These are phyloP conservation scores for Acrobasis consociella DNA, from an alignment of 2,888 invertebrate species.

Conservation along the genomic window DNA sequence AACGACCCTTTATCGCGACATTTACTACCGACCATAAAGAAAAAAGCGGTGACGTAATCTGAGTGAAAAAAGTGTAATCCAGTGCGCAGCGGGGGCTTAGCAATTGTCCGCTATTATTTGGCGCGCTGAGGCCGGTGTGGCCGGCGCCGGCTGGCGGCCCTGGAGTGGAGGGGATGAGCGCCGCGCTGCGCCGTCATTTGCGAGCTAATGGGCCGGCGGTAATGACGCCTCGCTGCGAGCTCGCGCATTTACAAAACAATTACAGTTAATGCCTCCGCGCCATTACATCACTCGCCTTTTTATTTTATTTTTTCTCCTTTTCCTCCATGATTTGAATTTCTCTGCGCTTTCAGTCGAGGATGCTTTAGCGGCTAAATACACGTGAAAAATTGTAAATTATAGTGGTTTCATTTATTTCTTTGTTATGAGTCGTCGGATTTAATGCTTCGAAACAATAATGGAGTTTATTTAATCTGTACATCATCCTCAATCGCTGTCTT, in stretches of 20 bases:
- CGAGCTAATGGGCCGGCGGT: conserved; percentile 32
- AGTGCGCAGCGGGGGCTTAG: conserved; percentile 16
- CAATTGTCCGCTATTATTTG: conserved; percentile 18
- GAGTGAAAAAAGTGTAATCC: conserved; percentile 20
- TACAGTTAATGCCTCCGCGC: conserved; percentile 40
- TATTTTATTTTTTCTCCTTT: conserved; percentile 26
- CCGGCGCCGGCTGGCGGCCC: conserved; percentile 1
- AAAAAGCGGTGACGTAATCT: conserved; percentile 18
- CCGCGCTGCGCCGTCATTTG: conserved; percentile 20
- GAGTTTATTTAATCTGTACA: background rate
- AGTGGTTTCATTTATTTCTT: conserved; percentile 15
- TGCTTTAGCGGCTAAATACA: conserved; percentile 23
- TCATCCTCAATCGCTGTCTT: background rate
- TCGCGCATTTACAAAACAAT: conserved; percentile 44
- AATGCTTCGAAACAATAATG: conserved; percentile 11
- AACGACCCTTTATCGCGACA: conserved; percentile 18
- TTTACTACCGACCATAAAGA: conserved; percentile 13
- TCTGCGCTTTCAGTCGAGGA: conserved; percentile 9
- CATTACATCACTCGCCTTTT: conserved; percentile 33
- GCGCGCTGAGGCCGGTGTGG: background rate
- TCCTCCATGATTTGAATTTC: conserved; percentile 17
- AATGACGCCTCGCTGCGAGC: conserved; percentile 31
- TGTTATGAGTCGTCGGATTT: conserved; percentile 12
- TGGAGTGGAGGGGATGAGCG: conserved; percentile 15
- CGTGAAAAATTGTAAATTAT: conserved; percentile 24